Evolutionary conservation across 2,888 invertebrate genomes (phyloP).

Genomic region (Drosophila barbarae): DNA sequence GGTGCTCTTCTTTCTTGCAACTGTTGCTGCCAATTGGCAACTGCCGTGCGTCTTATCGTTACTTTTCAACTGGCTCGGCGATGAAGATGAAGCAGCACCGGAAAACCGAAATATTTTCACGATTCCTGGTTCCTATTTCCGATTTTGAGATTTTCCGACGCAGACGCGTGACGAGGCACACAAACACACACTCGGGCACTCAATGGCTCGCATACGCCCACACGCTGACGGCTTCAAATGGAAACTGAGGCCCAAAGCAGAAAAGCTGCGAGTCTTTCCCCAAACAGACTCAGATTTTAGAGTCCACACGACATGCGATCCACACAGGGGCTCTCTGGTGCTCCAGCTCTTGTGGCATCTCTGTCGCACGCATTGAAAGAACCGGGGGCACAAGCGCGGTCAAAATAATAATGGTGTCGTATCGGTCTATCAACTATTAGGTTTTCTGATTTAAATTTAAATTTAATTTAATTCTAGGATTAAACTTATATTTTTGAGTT

Average conservation of each 20-base stretch:
- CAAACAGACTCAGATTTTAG: constrained; percentile 63
- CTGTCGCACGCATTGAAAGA: constrained; percentile 29
- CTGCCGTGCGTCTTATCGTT: constrained; percentile 30
- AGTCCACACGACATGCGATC: constrained; percentile 55
- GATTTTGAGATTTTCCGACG: constrained; percentile 33
- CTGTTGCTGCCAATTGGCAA: constrained; percentile 59
- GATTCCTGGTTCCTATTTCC: constrained; percentile 37
- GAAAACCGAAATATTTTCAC: constrained; percentile 28
- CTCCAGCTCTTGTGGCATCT: not conserved
- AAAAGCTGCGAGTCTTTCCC: constrained; percentile 22
- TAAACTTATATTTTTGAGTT: no score
- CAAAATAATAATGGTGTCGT: not conserved
- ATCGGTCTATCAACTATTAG: no score
- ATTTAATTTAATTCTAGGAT: no score
- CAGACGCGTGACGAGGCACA: constrained; percentile 39
- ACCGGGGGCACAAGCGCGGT: constrained; percentile 33
- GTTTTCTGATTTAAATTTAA: no score
- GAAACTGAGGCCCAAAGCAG: constrained; percentile 57
- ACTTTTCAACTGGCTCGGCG: constrained; percentile 17
- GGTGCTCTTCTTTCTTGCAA: constrained; percentile 42
- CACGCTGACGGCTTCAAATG: constrained; percentile 63
- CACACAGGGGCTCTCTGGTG: constrained; percentile 31
- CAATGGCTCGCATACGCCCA: constrained; percentile 54
- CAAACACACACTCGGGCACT: constrained; percentile 24
- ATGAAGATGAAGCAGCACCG: constrained; percentile 17